phyloP scores from a whole-genome alignment of 2,797 vertebrate genomes.

The Amblyraja radiata region DNA sequence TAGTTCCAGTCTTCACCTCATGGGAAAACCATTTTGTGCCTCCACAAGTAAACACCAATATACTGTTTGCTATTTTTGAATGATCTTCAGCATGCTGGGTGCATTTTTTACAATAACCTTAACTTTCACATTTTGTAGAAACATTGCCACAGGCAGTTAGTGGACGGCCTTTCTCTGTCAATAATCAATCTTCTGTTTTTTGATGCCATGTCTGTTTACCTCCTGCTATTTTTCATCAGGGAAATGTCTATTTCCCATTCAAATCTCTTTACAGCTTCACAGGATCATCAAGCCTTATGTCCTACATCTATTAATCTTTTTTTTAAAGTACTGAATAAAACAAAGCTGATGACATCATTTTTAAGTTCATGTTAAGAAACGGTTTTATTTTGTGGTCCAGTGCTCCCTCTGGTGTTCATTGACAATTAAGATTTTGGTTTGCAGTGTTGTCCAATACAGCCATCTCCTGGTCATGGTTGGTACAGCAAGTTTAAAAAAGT shows the following conservation, averaged over 20 bases:
- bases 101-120: background rate
- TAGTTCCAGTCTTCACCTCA: too few relatives aligned
- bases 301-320: background rate
- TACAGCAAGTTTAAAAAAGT: background rate
- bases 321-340: background rate
- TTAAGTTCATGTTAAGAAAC: background rate
- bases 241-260: background rate
- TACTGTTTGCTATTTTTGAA: too few relatives aligned
- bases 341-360: background rate
- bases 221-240: too few relatives aligned
- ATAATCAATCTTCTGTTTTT: background rate
- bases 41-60: too few relatives aligned
- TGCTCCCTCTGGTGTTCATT: slow-evolving; percentile 28
- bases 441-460: background rate
- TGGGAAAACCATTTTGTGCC: too few relatives aligned
- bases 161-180: background rate
- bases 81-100: background rate
- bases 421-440: background rate
- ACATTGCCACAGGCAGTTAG: background rate
- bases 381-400: background rate
- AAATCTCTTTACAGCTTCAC: background rate
- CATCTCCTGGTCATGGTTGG: background rate
- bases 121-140: background rate
- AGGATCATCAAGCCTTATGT: background rate
- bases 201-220: background rate